These are phyloP conservation scores for Caloenas nicobarica DNA, from an alignment of 2,113 vertebrate species.

Conservation along the genomic window DNA sequence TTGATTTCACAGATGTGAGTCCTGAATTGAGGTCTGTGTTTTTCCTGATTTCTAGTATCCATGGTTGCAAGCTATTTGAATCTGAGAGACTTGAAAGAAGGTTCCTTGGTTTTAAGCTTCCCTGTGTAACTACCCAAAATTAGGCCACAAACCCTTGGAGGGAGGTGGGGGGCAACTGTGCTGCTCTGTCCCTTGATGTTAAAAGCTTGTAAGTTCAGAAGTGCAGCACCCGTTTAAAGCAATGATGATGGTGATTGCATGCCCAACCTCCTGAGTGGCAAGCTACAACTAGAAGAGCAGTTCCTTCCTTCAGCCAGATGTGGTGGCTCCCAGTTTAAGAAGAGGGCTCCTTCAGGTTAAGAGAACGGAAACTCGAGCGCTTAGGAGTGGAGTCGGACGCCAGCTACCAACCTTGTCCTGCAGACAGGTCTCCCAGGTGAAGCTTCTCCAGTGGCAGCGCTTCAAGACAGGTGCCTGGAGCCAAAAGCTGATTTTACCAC, in stretches of 20 bases:
- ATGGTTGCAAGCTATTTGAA: neutral
- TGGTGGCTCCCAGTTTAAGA: neutral
- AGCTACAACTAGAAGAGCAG: neutral
- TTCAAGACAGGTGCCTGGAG: neutral
- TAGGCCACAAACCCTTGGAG: accelerated
- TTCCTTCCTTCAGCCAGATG: neutral
- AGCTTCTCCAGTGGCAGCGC: neutral
- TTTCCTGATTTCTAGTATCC: neutral
- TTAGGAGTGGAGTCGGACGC: neutral
- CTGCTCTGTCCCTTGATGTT: neutral
- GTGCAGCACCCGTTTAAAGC: neutral
- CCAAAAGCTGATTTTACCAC: neutral
- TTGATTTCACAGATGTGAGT: neutral
- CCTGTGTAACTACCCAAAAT: neutral
- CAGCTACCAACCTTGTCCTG: neutral
- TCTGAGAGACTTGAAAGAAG: neutral
- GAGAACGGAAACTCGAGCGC: neutral
- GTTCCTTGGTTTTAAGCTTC: neutral
- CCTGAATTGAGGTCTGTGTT: neutral
- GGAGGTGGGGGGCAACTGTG: neutral
- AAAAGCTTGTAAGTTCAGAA: neutral
- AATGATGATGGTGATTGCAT: neutral
- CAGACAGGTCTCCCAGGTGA: neutral
- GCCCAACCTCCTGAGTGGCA: neutral
- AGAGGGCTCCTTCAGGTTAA: neutral